Conservation (phyloP, 1,140 invertebrate species). For the Drosophila tsacasi region DNA sequence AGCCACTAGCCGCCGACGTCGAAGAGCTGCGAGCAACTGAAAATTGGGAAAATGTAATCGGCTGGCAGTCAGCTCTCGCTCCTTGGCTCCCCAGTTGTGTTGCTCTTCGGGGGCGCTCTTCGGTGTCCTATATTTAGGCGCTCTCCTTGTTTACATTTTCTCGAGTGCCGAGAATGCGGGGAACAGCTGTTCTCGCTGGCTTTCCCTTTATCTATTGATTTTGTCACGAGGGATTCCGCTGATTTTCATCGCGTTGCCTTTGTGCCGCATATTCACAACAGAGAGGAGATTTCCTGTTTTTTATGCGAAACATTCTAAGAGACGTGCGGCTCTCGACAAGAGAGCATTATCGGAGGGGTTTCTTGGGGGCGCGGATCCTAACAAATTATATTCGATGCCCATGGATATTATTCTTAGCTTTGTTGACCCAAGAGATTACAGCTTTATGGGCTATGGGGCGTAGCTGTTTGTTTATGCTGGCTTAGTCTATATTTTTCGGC, state of each 20-base stretch:
- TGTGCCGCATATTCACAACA: slow-evolving; percentile 74
- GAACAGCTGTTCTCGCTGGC: slow-evolving; percentile 63
- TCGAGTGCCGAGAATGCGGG: neutral
- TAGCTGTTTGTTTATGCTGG: neutral
- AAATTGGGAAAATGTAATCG: slow-evolving; percentile 56
- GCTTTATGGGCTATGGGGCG: slow-evolving; percentile 4
- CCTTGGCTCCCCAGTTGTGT: neutral
- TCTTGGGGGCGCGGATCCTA: slow-evolving; percentile 5
- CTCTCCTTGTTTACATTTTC: slow-evolving; percentile 57
- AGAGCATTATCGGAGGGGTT: slow-evolving; percentile 5
- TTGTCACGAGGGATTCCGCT: slow-evolving; percentile 56
- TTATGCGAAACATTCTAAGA: slow-evolving; percentile 13
- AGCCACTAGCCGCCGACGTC: slow-evolving; percentile 60
- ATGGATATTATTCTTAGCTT: slow-evolving; percentile 12
- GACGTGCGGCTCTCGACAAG: neutral
- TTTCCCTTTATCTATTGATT: slow-evolving; percentile 74
- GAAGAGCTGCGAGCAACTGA: slow-evolving; percentile 82
- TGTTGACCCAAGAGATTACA: slow-evolving; percentile 20
- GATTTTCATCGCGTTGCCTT: slow-evolving; percentile 30
- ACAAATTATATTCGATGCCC: slow-evolving; percentile 26
- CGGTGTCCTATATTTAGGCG: slow-evolving; percentile 51
- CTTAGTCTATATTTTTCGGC: neutral
- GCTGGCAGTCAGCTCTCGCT: slow-evolving; percentile 7
- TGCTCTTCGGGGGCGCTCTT: slow-evolving; percentile 6
- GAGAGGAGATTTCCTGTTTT: slow-evolving; percentile 37